Conservation (phyloP, 2,113 vertebrate genomes). For the Mugil cephalus region DNA sequence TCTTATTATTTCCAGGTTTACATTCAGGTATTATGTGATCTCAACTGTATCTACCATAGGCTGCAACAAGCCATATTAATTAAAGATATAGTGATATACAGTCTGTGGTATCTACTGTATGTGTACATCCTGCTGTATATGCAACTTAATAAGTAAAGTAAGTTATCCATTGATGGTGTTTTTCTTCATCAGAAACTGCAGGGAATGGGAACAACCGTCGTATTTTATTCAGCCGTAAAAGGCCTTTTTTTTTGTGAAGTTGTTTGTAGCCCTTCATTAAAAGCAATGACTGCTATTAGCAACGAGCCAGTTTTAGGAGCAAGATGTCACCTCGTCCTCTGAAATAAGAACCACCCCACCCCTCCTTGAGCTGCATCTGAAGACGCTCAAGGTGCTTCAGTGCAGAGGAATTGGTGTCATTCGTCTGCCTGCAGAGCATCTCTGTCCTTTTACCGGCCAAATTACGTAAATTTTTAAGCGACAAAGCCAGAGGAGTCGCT, state of each 20-base stretch:
- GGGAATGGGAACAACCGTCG: no score
- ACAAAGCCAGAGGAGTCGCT: no score
- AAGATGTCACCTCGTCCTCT: constrained; percentile 14
- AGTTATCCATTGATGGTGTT: no score
- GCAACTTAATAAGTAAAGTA: no score
- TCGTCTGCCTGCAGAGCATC: constrained; percentile 21
- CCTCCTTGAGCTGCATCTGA: background rate
- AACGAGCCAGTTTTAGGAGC: constrained; percentile 7
- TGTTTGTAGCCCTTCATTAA: constrained; percentile 41
- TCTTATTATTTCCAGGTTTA: no score
- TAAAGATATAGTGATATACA: no score
- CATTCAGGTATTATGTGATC: no score
- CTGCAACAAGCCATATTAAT: no score
- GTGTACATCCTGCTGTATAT: no score
- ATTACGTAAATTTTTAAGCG: constrained; percentile 14
- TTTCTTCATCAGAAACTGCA: no score
- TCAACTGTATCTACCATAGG: no score
- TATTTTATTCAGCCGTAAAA: background rate
- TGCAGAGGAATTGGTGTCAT: constrained; percentile 37
- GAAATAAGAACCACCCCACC: constrained; percentile 21
- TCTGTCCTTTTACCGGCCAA: constrained; percentile 23
- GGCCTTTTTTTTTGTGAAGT: background rate
- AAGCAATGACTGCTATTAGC: constrained; percentile 30
- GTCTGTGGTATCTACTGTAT: no score
- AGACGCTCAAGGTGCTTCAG: constrained; percentile 21